Conservation (phyloP, 1,140 invertebrate genomes). For the Cherax quadricarinatus region DNA sequence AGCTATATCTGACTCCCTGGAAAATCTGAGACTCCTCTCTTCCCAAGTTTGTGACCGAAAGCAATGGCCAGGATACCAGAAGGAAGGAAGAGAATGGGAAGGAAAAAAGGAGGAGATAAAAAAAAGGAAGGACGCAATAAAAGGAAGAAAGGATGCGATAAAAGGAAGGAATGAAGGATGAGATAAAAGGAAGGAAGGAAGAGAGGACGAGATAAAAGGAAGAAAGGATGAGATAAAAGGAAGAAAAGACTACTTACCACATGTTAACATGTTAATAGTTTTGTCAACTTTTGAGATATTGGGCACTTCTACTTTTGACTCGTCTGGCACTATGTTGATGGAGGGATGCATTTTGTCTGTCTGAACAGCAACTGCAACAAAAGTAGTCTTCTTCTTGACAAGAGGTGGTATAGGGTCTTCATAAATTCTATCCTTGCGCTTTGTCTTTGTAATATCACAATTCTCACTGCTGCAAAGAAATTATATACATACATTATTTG, state of each 20-base stretch:
- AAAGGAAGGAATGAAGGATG: too few relatives aligned
- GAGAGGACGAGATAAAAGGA: too few relatives aligned
- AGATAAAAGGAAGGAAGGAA: too few relatives aligned
- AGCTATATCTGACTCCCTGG: too few relatives aligned
- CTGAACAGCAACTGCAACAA: conserved; percentile 12
- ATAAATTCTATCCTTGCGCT: conserved; percentile 37
- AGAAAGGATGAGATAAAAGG: too few relatives aligned
- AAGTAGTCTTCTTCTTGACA: conserved; percentile 14
- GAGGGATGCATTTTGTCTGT: background rate
- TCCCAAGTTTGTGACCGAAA: too few relatives aligned
- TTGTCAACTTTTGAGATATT: background rate
- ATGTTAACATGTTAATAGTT: conserved; percentile 34
- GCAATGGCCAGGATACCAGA: too few relatives aligned
- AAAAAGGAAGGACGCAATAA: too few relatives aligned
- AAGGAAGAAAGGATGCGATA: too few relatives aligned
- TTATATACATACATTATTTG: background rate
- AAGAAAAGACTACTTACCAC: conserved; percentile 50
- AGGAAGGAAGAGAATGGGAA: too few relatives aligned
- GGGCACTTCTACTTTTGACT: background rate
- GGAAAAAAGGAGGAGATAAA: too few relatives aligned
- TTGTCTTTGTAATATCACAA: background rate
- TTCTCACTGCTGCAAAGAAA: conserved; percentile 30
- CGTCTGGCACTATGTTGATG: background rate
- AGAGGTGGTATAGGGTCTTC: background rate
- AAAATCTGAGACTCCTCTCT: too few relatives aligned